A percentile compares a stretch with the other conserved stretches of the same genome.
These are phyloP conservation scores for Vanacampus margaritifer DNA, from an alignment of 2,113 vertebrate species.

Conservation along the genomic window DNA sequence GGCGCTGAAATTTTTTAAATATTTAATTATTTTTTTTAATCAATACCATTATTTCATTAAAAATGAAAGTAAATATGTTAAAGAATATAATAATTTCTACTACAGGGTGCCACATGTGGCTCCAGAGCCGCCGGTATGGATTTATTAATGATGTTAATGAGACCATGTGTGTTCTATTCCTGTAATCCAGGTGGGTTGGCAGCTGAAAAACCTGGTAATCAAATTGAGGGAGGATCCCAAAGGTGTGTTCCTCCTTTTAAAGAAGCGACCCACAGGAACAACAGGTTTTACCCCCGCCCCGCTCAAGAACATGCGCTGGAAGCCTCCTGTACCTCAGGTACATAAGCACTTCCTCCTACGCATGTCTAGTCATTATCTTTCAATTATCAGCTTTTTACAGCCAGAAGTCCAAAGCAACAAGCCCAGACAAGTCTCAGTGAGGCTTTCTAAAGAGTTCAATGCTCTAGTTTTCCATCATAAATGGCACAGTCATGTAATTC, in stretches of 20 bases:
- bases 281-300: constrained; percentile 90
- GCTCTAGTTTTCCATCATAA: constrained; percentile 9
- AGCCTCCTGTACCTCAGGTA: constrained; percentile 89
- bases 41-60: no score
- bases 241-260: constrained; percentile 85
- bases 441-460: constrained; percentile 35
- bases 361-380: constrained; percentile 27
- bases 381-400: constrained; percentile 55
- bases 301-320: constrained; percentile 95
- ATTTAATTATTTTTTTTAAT: no score
- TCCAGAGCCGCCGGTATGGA: no score
- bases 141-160: neutral
- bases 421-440: constrained; percentile 46
- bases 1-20: no score
- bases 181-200: constrained; percentile 88
- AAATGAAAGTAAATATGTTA: no score
- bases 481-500: constrained; percentile 29
- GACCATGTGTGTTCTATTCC: neutral
- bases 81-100: no score
- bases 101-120: no score
- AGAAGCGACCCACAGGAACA: constrained; percentile 90
- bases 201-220: constrained; percentile 90
- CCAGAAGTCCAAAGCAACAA: constrained; percentile 42
- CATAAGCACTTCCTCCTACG: neutral
- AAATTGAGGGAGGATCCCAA: constrained; percentile 90